Evolutionary conservation across 2,113 vertebrate genomes (phyloP), one percentile per base, ranked within the genome.

Genomic region (Sceloporus undulatus): DNA sequence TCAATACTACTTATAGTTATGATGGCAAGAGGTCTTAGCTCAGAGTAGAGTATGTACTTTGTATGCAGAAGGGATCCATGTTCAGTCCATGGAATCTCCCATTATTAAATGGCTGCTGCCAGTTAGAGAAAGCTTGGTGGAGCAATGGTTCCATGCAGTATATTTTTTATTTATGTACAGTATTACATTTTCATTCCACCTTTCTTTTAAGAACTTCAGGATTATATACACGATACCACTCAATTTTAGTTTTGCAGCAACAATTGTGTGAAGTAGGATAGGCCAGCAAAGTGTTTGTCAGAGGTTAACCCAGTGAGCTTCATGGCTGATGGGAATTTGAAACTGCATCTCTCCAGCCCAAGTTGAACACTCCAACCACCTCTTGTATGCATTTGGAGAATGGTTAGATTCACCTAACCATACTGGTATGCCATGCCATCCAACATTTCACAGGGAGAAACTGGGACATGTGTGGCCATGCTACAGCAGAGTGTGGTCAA

Each of bases 1-100:
- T 66, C 73, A 88, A 21, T 83, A 77, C 59, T 77, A 23, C 68
- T 54, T 77, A 54, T 38, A 54, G 40, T 83, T 77, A 52, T 66
- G 14, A 1, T 38, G 38, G 56, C 29, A 9, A 34, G 42, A 73
- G 27, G 27, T 40, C 38, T n/a, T 82, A 52, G 8, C 34, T 68
- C 48, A 80, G n/a, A 42, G 38, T 11, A 42, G 34, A 56, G 11
- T n/a, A 62, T 8, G 56, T 29, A 38, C 4, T 11, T 76, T n/a
- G 16, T 52, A 81, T 29, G 54, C 52, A 59, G 34, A 79, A 86
- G 40, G 59, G 5, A 48, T 11, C 48, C 42, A 84, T 21, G 18
- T 68, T 79, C 66, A 71, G 21, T 80, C 48, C 21, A 56, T 71
- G 34, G 48, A 34, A 66, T 78, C 62, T 85, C 25, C 42, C n/a